Base-by-base conservation (phyloP, 2,113 vertebrate species). In the Oncorhynchus clarkii region DNA sequence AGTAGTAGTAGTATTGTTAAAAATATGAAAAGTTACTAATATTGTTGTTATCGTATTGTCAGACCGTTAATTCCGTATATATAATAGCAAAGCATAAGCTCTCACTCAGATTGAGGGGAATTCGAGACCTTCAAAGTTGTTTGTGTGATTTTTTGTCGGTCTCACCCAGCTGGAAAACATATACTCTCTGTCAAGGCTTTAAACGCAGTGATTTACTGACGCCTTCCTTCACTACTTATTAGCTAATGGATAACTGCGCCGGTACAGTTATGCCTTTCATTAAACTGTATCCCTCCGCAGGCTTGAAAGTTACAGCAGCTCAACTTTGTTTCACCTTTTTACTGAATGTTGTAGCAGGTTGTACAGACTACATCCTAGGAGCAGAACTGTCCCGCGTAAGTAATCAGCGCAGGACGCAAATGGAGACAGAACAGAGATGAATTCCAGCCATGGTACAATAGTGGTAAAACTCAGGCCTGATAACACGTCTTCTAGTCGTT, bases 361-460 rank as follows among this genome's bases (percentile, higher is more conserved):
- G 39, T 18, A 13, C 67, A 24, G 60, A 72, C 49, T 26, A 60
- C 31, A 45, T 45, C 39, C 39, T 11, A 20, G 31, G 67, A 39
- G 70, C 78, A 67, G 73, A 54, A 48, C 29, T 51, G 77, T 82
- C 87, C 87, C 84, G 82, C 75, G 5, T 84, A 78, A 79, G 87
- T 87, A 89, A 92, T 92, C 88, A 92, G 82, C 13, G 71, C 49
- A 80, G 81, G 82, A 71, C 78, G 83, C 92, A 82, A 85, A 87
- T 88, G 80, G 77, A 89, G 87, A 83, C 88, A 89, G 85, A 87
- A 89, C 82, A 86, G 87, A 81, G 71, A 76, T 72, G 84, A 85
- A 90, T 89, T 91, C 89, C 88, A 89, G 82, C 82, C 82, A 81
- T 76, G 72, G 67, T 86, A 83, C 79, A 76, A 49, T 51, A 48